These are phyloP conservation scores for Tetragnatha montana DNA, from an alignment of 2,888 invertebrate species.

Conservation along the genomic window DNA sequence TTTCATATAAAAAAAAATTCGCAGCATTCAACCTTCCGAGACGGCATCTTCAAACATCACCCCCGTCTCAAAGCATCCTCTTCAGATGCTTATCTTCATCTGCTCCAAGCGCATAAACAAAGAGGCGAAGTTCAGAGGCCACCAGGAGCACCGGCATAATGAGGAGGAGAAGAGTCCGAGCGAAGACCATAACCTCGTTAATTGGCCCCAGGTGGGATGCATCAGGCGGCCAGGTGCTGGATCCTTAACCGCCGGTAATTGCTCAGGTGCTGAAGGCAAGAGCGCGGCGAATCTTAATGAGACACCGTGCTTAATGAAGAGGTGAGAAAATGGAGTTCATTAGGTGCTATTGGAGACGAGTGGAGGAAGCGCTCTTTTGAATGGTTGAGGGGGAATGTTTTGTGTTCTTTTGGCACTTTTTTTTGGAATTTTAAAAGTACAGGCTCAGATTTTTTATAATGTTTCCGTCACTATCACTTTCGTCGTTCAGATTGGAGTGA, in stretches of 20 bases:
- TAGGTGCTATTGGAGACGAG: conserved; percentile 2
- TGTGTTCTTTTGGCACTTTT: background rate
- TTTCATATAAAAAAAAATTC: background rate
- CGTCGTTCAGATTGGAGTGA: no score
- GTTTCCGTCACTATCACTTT: no score
- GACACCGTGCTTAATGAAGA: background rate
- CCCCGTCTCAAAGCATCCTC: background rate
- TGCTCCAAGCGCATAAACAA: background rate
- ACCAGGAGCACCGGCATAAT: background rate
- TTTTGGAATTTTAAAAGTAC: no score
- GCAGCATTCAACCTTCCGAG: background rate
- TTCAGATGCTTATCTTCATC: background rate
- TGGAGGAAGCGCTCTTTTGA: background rate
- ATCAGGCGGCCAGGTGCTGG: conserved; percentile 25
- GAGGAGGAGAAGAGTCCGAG: no score
- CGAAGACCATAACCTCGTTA: conserved; percentile 18
- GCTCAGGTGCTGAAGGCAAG: conserved; percentile 19
- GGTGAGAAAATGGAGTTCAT: background rate
- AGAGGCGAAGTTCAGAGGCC: background rate
- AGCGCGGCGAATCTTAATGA: conserved; percentile 18
- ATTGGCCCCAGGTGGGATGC: conserved; percentile 37
- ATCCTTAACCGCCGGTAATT: background rate
- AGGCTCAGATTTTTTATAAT: no score
- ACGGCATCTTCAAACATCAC: background rate
- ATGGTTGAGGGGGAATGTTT: conserved; percentile 12